A percentile compares a stretch with the other conserved stretches of the same genome.
phyloP scores from a whole-genome alignment of 2,113 vertebrate species.

The Nematolebias whitei region DNA sequence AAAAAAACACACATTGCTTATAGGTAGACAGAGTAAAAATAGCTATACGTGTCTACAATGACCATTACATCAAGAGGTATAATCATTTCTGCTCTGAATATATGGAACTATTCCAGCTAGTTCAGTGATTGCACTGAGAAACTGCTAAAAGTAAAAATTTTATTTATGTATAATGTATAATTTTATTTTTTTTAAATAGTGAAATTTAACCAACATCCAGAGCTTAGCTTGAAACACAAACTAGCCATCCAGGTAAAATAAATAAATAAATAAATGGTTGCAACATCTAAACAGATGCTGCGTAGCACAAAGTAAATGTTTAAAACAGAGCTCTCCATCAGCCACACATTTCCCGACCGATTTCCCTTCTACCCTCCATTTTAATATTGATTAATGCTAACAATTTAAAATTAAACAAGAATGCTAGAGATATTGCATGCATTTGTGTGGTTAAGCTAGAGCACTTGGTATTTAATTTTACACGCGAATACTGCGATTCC shows the following conservation, averaged over 20 bases:
- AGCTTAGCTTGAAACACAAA: slow-evolving; percentile 26
- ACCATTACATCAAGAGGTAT: no score
- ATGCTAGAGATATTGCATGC: no score
- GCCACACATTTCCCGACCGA: not conserved
- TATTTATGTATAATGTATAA: no score
- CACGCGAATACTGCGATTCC: slow-evolving; percentile 56
- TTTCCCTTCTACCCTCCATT: slow-evolving; percentile 23
- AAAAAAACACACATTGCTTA: no score
- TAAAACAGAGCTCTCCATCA: slow-evolving; percentile 59
- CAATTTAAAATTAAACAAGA: no score
- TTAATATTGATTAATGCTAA: slow-evolving; percentile 59
- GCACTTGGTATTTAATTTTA: slow-evolving; percentile 29
- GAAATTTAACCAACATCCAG: slow-evolving; percentile 33
- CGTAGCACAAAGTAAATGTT: slow-evolving; percentile 54
- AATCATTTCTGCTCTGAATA: no score
- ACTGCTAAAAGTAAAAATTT: no score
- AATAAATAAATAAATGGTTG: slow-evolving; percentile 32
- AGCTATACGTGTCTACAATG: no score
- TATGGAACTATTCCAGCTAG: no score
- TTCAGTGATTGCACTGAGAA: no score
- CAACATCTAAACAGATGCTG: slow-evolving; percentile 42
- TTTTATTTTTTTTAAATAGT: slow-evolving; percentile 31
- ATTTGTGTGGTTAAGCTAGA: slow-evolving; percentile 26
- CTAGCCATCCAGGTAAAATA: slow-evolving; percentile 49
- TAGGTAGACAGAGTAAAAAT: no score